Conservation (phyloP, 1,140 invertebrate genomes). For the Drosophila rufa region DNA sequence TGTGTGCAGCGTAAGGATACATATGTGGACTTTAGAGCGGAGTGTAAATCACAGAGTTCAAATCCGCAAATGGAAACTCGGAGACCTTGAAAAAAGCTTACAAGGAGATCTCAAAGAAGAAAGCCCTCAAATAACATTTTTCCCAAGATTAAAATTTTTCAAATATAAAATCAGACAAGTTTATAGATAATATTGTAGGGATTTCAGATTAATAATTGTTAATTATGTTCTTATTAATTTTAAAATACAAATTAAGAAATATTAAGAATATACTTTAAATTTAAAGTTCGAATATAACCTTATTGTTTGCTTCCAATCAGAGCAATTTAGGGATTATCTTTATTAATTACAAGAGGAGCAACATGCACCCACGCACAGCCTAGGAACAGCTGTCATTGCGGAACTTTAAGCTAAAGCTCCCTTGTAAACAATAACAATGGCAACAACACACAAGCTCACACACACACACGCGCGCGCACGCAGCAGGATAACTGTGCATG, state of each 20-base stretch:
- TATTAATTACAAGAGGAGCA: conserved; percentile 8
- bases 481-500: conserved; percentile 27
- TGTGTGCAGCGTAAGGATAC: background rate
- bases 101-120: too few relatives aligned
- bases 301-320: background rate
- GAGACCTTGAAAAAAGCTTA: background rate
- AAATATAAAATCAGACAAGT: too few relatives aligned
- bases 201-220: too few relatives aligned
- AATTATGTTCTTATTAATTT: too few relatives aligned
- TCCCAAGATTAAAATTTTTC: too few relatives aligned
- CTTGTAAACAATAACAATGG: conserved; percentile 18
- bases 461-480: conserved; percentile 7
- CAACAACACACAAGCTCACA: background rate
- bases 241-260: too few relatives aligned
- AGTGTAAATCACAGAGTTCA: background rate
- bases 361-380: background rate
- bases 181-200: too few relatives aligned
- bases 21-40: background rate
- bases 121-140: too few relatives aligned
- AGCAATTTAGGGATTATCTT: background rate
- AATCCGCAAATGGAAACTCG: background rate
- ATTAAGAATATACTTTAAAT: too few relatives aligned
- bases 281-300: too few relatives aligned
- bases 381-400: conserved; percentile 18
- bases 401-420: conserved; percentile 27